Evolutionary conservation across 2,888 invertebrate species (phyloP), one percentile per base, ranked within the genome.

Genomic region (Mystacides longicornis): DNA sequence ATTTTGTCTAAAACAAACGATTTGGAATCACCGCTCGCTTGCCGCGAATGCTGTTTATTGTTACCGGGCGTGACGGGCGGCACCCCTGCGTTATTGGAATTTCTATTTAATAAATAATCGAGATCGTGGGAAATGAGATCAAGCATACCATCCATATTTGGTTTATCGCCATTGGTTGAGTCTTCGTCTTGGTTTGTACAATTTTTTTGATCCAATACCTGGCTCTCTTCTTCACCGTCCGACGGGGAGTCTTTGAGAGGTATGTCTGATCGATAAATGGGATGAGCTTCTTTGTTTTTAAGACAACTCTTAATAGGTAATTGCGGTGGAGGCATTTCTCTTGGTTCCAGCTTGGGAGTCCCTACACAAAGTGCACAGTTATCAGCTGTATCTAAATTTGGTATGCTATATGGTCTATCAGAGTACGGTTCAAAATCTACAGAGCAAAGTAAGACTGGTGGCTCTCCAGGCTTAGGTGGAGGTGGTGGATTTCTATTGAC

Each of bases 41-140:
- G 60, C 22, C 54, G 21, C 16, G 48, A 43, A 31, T 59, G 59
- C 20, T 48, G 48, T 19, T 58, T 51, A 18, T 47, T 52, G 11
- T 23, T 37, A 9, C 49, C 52, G 20, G 49, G 54, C 1, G 47
- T 45, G 16, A 52, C 45, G 9, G 52, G 37, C 3, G 54, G 53
- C 0, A 54, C 45, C 11, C 46, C 47, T 23, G 56, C 55, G 49
- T 65, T 62, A 55, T 70, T 69, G 58, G 73, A 75, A 58, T 77
- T 81, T 59, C 87, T 79, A 70, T 89, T 89, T 58, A 90, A 73
- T 63, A 91, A 73, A 73, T 89, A 90, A 71, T 90, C 88, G 63
- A 91, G 73, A 72, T 91, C 90, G 66, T 86, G 85, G 1, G 87
- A 85, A 65, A 91, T 91, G 67, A 88, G 83, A 72, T 88, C 85